Evolutionary conservation across 2,888 invertebrate species (phyloP).

Genomic region (Bellardia pandia): DNA sequence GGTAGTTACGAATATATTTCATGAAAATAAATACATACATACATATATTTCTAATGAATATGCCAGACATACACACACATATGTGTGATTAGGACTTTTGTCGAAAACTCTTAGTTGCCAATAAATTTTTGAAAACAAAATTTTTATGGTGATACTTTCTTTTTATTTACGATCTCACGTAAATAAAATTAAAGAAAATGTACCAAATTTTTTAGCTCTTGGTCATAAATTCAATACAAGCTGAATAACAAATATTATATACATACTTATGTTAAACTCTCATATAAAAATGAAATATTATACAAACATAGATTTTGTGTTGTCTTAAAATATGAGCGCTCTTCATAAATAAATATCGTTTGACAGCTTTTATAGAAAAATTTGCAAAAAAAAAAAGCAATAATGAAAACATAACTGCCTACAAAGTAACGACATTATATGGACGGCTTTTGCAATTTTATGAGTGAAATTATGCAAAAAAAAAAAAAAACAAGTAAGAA

Average conservation of each 20-base stretch:
- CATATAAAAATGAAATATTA: constrained; percentile 1
- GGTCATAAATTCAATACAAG: constrained; percentile 36
- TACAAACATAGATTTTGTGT: background rate
- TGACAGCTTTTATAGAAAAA: background rate
- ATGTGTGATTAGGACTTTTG: too few relatives aligned
- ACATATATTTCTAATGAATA: too few relatives aligned
- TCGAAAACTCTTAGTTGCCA: too few relatives aligned
- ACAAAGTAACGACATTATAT: background rate
- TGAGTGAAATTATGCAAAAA: background rate
- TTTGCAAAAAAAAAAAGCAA: background rate
- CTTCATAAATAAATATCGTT: background rate
- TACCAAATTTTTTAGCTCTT: background rate
- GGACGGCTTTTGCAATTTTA: background rate
- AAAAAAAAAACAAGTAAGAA: background rate
- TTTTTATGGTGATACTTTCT: too few relatives aligned
- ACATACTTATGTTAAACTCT: background rate
- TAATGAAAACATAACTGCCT: background rate
- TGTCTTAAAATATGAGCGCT: background rate
- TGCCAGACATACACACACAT: too few relatives aligned
- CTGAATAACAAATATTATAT: background rate
- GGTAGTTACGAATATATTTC: too few relatives aligned
- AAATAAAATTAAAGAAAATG: too few relatives aligned
- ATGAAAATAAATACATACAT: too few relatives aligned
- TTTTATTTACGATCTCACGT: too few relatives aligned
- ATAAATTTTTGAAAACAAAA: too few relatives aligned